Percentiles rank a stretch among this genome's conserved stretches.
Evolutionary conservation across 2,113 vertebrate species (phyloP).

Genomic region (Neotragus pygmaeus): DNA sequence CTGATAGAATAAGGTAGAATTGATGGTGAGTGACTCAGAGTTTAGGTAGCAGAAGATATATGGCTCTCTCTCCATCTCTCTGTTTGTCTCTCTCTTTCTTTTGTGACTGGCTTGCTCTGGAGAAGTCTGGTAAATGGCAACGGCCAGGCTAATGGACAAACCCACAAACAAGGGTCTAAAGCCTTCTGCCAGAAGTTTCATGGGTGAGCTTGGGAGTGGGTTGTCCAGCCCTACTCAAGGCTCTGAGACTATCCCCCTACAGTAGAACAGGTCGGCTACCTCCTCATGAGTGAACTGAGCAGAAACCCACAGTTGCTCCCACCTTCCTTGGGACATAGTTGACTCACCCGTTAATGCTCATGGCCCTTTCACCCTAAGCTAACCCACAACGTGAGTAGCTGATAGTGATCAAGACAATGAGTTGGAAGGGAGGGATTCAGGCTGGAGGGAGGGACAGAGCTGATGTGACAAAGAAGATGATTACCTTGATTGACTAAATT

Average conservation of each 20-base stretch:
- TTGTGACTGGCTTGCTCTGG: neutral
- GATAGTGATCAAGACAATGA: neutral
- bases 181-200: neutral
- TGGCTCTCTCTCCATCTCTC: neutral
- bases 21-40: neutral
- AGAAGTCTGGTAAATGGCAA: neutral
- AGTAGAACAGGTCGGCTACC: neutral
- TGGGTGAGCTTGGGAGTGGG: neutral
- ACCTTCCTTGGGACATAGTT: neutral
- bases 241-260: neutral
- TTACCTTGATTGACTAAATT: neutral
- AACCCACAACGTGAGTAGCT: neutral
- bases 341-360: neutral
- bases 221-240: neutral
- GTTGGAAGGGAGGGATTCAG: too few species aligned
- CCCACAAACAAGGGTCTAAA: neutral
- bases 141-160: neutral
- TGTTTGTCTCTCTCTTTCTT: neutral
- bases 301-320: neutral
- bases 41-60: neutral
- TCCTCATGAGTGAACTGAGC: neutral
- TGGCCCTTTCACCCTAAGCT: neutral
- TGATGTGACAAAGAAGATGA: neutral
- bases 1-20: neutral
- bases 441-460: neutral